Conservation (phyloP, 2,797 vertebrate species). For the Fistularia commersonii region DNA sequence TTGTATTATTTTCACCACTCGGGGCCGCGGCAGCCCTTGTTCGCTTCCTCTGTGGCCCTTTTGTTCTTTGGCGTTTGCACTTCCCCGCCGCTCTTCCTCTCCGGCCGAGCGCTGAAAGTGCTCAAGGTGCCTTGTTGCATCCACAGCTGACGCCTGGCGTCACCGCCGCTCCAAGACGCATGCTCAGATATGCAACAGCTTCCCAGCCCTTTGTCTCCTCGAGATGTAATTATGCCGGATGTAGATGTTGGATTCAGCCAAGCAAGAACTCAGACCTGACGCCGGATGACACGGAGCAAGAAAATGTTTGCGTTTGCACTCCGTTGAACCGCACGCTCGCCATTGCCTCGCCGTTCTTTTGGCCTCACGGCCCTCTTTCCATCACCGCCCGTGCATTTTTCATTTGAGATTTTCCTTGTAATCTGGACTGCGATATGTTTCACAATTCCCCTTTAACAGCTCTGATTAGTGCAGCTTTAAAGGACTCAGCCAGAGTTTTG, state of each 20-base stretch:
- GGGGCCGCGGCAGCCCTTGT: conserved; percentile 15
- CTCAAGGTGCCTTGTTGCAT: conserved; percentile 49
- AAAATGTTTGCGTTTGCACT: conserved; percentile 3
- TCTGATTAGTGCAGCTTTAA: conserved; percentile 72
- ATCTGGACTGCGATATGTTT: conserved; percentile 43
- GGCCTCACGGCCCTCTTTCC: no score
- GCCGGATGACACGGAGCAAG: conserved; percentile 8
- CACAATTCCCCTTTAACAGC: conserved; percentile 48
- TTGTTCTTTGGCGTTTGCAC: conserved; percentile 57
- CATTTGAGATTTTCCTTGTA: conserved; percentile 24
- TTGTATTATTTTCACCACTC: conserved; percentile 38
- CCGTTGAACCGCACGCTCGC: background rate
- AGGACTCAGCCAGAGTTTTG: conserved; percentile 55
- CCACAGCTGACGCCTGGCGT: conserved; percentile 46
- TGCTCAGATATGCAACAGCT: conserved; percentile 65
- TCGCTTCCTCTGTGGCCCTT: conserved; percentile 48
- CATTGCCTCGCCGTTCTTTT: background rate
- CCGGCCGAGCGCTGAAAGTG: conserved; percentile 30
- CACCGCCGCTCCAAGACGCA: conserved; percentile 47
- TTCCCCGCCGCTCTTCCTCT: conserved; percentile 24
- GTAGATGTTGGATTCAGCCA: conserved; percentile 36
- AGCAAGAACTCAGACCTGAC: conserved; percentile 15
- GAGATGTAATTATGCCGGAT: conserved; percentile 29
- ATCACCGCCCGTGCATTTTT: conserved; percentile 1
- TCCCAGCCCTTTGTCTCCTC: conserved; percentile 62